Conservation (phyloP, 2,888 invertebrate genomes). For the Azorinus chamasolen region DNA sequence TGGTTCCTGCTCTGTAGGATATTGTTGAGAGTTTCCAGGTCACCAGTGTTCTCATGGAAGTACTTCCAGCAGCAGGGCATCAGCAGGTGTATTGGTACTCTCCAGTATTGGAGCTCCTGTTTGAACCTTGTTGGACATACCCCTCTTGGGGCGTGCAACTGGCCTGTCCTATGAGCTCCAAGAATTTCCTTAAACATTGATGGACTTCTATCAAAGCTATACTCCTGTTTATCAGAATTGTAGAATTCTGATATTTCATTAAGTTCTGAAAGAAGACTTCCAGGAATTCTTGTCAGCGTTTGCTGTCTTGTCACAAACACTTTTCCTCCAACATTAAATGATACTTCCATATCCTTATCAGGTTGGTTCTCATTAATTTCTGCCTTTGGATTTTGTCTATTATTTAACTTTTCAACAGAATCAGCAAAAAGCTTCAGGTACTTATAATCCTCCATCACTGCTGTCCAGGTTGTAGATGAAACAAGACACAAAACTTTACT, state of each 20-base stretch:
- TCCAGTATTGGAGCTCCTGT: slow-evolving; percentile 17
- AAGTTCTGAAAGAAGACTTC: slow-evolving; percentile 1
- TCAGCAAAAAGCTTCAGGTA: too few relatives aligned
- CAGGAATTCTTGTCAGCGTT: neutral
- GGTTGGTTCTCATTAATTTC: too few relatives aligned
- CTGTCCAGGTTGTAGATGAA: too few relatives aligned
- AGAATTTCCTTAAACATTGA: slow-evolving; percentile 50
- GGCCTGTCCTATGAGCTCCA: neutral
- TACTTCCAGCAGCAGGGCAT: slow-evolving; percentile 17
- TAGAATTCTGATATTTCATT: slow-evolving; percentile 4
- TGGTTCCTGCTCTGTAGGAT: neutral
- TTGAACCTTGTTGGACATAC: slow-evolving; percentile 14
- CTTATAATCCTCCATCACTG: too few relatives aligned
- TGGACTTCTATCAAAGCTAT: slow-evolving; percentile 60
- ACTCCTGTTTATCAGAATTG: slow-evolving; percentile 7
- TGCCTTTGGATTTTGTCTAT: too few relatives aligned
- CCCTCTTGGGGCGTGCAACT: slow-evolving; percentile 7
- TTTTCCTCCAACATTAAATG: slow-evolving; percentile 4
- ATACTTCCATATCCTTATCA: neutral
- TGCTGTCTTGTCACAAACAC: neutral
- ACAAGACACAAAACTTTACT: too few relatives aligned
- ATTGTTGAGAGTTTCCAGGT: neutral
- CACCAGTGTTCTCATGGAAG: slow-evolving; percentile 3
- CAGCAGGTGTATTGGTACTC: neutral
- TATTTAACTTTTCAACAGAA: too few relatives aligned